These are phyloP conservation scores for Laticauda laticaudata DNA, from an alignment of 2,113 vertebrate genomes.

Conservation along the genomic window DNA sequence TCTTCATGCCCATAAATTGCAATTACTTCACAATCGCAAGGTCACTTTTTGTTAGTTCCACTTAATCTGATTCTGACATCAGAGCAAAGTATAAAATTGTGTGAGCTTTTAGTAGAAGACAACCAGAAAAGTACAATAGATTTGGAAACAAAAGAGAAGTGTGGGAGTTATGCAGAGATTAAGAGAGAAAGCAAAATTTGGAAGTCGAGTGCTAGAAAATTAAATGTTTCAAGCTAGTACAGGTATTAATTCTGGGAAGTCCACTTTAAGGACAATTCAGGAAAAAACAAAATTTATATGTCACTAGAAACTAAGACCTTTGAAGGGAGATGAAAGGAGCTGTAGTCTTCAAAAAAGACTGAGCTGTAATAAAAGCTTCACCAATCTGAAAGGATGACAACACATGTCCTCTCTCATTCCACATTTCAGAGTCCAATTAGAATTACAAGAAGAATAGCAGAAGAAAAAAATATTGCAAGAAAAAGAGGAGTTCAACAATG, in stretches of 20 bases:
- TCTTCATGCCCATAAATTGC: slow-evolving; percentile 32
- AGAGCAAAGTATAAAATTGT: slow-evolving; percentile 9
- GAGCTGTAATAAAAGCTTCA: neutral
- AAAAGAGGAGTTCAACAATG: neutral
- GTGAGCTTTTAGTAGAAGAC: neutral
- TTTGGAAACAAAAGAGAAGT: slow-evolving; percentile 1
- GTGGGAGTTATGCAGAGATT: neutral
- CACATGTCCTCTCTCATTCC: neutral
- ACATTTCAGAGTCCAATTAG: neutral
- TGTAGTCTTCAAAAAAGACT: neutral
- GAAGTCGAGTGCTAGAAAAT: too few relatives aligned
- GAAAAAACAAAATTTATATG: neutral
- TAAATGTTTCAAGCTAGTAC: neutral
- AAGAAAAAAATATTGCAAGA: neutral
- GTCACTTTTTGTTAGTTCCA: slow-evolving; percentile 19
- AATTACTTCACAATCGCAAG: slow-evolving; percentile 9
- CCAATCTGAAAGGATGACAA: neutral
- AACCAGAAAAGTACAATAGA: neutral
- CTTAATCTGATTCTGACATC: slow-evolving; percentile 25
- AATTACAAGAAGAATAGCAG: neutral
- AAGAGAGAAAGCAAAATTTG: neutral
- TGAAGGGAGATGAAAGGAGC: neutral
- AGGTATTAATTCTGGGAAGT: neutral
- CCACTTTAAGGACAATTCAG: neutral
- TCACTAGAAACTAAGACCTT: neutral